phyloP scores from a whole-genome alignment of 2,888 invertebrate species.

The Thymelicus lineola region DNA sequence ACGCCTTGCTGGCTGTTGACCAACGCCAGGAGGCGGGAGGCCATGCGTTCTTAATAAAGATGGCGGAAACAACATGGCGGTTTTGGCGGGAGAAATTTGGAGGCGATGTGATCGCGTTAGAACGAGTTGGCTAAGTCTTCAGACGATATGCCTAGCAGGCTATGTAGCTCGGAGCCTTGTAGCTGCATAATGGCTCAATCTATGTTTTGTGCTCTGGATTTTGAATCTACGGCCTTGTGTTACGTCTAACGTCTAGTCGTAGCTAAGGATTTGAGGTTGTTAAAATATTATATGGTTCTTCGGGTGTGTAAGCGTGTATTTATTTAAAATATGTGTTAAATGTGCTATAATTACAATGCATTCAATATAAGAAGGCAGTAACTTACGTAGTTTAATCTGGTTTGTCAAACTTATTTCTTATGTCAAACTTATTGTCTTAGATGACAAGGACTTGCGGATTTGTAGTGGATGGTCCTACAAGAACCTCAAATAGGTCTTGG shows the following conservation, averaged over 20 bases:
- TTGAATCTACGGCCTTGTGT: slow-evolving; percentile 18
- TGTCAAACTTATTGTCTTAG: no score
- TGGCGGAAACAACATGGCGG: slow-evolving; percentile 74
- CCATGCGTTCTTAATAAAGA: slow-evolving; percentile 84
- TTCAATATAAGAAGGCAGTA: no score
- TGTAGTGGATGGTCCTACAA: no score
- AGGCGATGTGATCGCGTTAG: slow-evolving; percentile 52
- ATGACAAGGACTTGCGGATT: no score
- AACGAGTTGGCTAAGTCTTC: slow-evolving; percentile 36
- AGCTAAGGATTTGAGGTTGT: not conserved
- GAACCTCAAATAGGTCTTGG: no score
- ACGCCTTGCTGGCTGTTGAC: slow-evolving; percentile 83
- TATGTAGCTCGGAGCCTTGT: slow-evolving; percentile 19
- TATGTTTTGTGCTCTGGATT: slow-evolving; percentile 32
- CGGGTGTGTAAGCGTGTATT: not conserved
- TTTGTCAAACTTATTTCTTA: no score
- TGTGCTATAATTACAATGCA: no score
- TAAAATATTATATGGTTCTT: not conserved
- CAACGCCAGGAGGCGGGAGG: slow-evolving; percentile 80
- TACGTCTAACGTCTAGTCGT: not conserved
- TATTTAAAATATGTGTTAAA: not conserved
- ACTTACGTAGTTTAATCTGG: no score
- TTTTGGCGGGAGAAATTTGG: slow-evolving; percentile 66
- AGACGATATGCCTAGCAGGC: slow-evolving; percentile 33
- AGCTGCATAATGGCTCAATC: slow-evolving; percentile 30